A percentile compares a stretch with the other conserved stretches of the same genome.
Conservation (phyloP, 2,888 invertebrate genomes). For the Erebia epiphron region DNA sequence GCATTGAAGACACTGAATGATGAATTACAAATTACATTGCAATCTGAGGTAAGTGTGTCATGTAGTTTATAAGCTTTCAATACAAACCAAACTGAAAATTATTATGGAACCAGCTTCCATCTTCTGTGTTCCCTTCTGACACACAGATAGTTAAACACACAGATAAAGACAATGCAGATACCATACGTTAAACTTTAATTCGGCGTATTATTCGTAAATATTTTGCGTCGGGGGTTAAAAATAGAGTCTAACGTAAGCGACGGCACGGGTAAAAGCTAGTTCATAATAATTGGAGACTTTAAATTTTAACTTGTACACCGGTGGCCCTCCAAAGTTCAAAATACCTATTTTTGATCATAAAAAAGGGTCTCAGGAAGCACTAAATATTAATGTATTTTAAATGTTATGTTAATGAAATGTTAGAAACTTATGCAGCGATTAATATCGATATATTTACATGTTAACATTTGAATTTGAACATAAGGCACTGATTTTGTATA, state of each 20-base stretch:
- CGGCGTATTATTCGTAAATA: too few species aligned
- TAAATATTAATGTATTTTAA: conserved; percentile 19
- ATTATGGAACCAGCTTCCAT: too few species aligned
- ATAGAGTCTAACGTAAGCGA: too few species aligned
- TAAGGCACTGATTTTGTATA: neutral
- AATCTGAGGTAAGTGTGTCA: conserved; percentile 63
- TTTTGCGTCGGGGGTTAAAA: too few species aligned
- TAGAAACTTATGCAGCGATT: neutral
- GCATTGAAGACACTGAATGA: conserved; percentile 64
- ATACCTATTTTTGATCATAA: neutral
- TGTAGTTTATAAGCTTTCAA: too few species aligned
- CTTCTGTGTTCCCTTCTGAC: too few species aligned
- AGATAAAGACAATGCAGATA: too few species aligned
- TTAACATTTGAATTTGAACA: neutral
- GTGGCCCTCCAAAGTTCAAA: neutral
- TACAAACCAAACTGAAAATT: too few species aligned
- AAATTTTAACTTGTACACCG: neutral
- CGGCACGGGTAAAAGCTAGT: neutral
- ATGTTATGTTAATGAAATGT: conserved; percentile 10
- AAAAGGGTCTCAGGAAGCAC: conserved; percentile 10
- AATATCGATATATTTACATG: neutral
- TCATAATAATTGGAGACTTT: neutral
- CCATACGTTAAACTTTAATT: too few species aligned
- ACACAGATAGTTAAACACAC: too few species aligned
- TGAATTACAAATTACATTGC: conserved; percentile 65